A percentile compares a stretch with the other conserved stretches of the same genome.
These are phyloP conservation scores for Silurus lanzhouensis DNA, from an alignment of 2,797 vertebrate species.

Conservation along the genomic window DNA sequence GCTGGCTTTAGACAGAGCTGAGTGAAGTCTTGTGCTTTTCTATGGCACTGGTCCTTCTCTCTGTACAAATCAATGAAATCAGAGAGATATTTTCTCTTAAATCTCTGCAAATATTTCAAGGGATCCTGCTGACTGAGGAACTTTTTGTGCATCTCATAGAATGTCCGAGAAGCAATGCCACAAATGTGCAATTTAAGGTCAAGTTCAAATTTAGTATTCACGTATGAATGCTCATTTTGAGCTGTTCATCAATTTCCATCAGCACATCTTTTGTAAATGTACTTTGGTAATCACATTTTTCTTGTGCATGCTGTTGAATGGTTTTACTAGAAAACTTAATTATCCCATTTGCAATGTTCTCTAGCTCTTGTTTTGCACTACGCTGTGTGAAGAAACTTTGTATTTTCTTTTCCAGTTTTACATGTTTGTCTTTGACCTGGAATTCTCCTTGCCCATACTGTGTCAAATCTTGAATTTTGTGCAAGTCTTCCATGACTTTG, in stretches of 20 bases:
- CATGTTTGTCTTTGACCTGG: fast-evolving
- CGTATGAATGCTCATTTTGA: neutral
- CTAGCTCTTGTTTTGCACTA: neutral
- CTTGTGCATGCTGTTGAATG: slow-evolving; percentile 14
- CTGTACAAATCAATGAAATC: slow-evolving; percentile 53
- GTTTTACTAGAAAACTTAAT: neutral
- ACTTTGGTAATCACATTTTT: slow-evolving; percentile 47
- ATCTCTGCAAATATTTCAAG: slow-evolving; percentile 42
- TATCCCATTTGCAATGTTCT: neutral
- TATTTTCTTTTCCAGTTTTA: neutral
- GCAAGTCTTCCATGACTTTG: neutral
- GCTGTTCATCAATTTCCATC: slow-evolving; percentile 25
- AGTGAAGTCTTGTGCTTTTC: too few relatives aligned
- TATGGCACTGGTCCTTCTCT: too few relatives aligned
- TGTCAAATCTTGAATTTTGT: neutral
- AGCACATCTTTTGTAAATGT: slow-evolving; percentile 49
- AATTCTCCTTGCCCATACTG: neutral
- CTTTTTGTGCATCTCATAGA: slow-evolving; percentile 52
- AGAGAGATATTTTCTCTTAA: slow-evolving; percentile 38
- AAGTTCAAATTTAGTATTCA: slow-evolving; percentile 49
- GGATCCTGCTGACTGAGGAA: slow-evolving; percentile 42
- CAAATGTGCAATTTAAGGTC: slow-evolving; percentile 58
- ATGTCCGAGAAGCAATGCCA: slow-evolving; percentile 37
- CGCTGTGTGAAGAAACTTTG: neutral
- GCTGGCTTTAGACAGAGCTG: too few relatives aligned